Percentiles rank a stretch among this genome's conserved stretches.
These are phyloP conservation scores for Paralvinella palmiformis DNA, from an alignment of 1,140 invertebrate species.

Conservation along the genomic window DNA sequence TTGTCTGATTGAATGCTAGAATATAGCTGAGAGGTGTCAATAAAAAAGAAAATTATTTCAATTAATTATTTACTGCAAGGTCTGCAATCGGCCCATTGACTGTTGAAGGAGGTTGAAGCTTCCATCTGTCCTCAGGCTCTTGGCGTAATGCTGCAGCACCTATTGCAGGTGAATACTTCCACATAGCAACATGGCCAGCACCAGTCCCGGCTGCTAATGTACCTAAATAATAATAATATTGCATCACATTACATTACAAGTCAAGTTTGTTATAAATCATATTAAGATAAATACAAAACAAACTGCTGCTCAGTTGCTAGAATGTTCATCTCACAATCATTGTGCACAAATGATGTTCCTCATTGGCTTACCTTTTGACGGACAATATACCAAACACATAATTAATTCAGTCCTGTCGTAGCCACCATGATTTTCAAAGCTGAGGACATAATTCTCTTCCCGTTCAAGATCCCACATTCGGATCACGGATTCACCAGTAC, in stretches of 20 bases:
- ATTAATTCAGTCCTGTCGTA: slow-evolving; percentile 60
- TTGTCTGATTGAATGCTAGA: no score
- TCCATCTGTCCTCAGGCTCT: slow-evolving; percentile 50
- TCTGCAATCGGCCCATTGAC: slow-evolving; percentile 51
- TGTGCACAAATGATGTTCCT: not conserved
- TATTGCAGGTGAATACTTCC: slow-evolving; percentile 58
- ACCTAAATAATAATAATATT: slow-evolving; percentile 38
- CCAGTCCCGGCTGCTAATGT: slow-evolving; percentile 83
- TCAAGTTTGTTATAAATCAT: not conserved
- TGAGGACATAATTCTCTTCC: slow-evolving; percentile 83
- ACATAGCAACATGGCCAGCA: slow-evolving; percentile 81
- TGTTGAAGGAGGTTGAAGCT: slow-evolving; percentile 51
- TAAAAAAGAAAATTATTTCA: no score
- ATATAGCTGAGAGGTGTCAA: no score
- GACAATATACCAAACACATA: slow-evolving; percentile 65
- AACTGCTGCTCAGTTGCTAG: no score
- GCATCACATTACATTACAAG: not conserved
- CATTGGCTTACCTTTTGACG: slow-evolving; percentile 46
- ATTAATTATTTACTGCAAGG: slow-evolving; percentile 42
- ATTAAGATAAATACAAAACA: no score
- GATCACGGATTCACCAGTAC: slow-evolving; percentile 55
- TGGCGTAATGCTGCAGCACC: slow-evolving; percentile 25
- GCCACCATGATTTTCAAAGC: slow-evolving; percentile 51
- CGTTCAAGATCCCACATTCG: slow-evolving; percentile 85
- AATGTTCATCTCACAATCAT: not conserved